Evolutionary conservation across 2,797 vertebrate genomes (phyloP), one percentile per base, ranked within the genome.

Genomic region (Alca torda): DNA sequence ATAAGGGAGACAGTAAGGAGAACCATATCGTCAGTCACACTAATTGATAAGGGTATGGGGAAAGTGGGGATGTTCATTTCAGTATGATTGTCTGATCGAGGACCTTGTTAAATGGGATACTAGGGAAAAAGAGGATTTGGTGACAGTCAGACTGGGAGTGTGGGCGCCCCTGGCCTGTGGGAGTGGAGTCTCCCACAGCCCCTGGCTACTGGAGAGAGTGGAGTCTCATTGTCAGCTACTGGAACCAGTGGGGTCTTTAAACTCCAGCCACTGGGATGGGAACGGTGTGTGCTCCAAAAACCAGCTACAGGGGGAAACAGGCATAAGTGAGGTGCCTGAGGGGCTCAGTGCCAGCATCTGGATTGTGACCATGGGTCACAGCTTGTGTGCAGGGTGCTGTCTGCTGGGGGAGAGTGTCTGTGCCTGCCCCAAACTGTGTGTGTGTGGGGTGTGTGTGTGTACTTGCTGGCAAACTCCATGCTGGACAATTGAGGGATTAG

Each of bases 341-440:
- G 6, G 11, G 11, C 12, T 77, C 50, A 23, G 31, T 0, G 1
- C 18, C 39, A 50, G 26, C 2, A 2, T 24, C 20, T 33, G 31
- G 18, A 56, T 9, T 0, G 0, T 48, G 4, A 75, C 10, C 3
- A 2, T 0, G 0, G 13, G 33, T 83, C 56, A 30, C 53, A 76
- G 31, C 4, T 14, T 1, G 0, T 18, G 30, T 54, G 16, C 20
- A 0, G 1, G 8, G 4, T 63, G 50, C 9, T 1, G 1, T 12
- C 26, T 70, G 5, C 20, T n/a, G 43, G 35, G 10, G 15, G 6
- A 1, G 1, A 56, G 16, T 9, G 19, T 51, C 23, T 43, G 11
- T 76, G 12, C 23, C 21, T 51, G 15, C 43, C 19, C 23, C 33
- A 64, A 17, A 43, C 26, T 7, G 16, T 21, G 25, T 31, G 30